A percentile compares a stretch with the other conserved stretches of the same genome.
These are phyloP conservation scores for Pitangus sulphuratus DNA, from an alignment of 2,797 vertebrate species.

Conservation along the genomic window DNA sequence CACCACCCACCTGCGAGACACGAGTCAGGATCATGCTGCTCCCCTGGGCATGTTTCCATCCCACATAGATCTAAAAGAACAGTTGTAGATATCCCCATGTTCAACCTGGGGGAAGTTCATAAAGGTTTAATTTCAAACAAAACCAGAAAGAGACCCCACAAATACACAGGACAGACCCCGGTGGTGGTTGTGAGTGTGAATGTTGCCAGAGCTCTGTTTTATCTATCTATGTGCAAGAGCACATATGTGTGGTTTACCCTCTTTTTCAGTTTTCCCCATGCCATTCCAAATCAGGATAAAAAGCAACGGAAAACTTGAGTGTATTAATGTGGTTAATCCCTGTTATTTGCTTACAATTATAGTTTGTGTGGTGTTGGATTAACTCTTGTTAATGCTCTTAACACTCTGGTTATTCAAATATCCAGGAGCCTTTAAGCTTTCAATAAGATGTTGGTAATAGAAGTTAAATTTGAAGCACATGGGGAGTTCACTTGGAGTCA, in stretches of 20 bases:
- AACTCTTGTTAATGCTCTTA: conserved; percentile 39
- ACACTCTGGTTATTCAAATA: not conserved
- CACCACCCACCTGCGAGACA: fast-evolving
- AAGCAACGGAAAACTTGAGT: not conserved
- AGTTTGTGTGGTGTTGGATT: conserved; percentile 20
- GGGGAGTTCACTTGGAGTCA: not conserved
- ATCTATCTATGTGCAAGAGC: not conserved
- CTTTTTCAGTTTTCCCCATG: not conserved
- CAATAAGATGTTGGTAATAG: not conserved
- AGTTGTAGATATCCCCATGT: not conserved
- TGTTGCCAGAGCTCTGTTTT: not conserved
- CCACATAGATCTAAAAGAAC: fast-evolving
- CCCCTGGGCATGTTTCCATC: fast-evolving
- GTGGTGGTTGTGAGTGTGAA: not conserved
- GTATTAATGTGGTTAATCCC: not conserved
- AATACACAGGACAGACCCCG: fast-evolving
- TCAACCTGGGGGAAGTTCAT: not conserved
- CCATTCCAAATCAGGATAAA: not conserved
- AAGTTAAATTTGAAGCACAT: not conserved
- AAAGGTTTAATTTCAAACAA: not conserved
- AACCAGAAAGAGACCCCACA: not conserved
- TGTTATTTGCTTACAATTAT: not conserved
- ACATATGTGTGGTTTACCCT: not conserved
- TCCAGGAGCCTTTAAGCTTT: conserved; percentile 21
- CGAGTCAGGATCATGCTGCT: fast-evolving